Conservation (phyloP, 2,888 invertebrate species). For the Hydropsyche betteni region DNA sequence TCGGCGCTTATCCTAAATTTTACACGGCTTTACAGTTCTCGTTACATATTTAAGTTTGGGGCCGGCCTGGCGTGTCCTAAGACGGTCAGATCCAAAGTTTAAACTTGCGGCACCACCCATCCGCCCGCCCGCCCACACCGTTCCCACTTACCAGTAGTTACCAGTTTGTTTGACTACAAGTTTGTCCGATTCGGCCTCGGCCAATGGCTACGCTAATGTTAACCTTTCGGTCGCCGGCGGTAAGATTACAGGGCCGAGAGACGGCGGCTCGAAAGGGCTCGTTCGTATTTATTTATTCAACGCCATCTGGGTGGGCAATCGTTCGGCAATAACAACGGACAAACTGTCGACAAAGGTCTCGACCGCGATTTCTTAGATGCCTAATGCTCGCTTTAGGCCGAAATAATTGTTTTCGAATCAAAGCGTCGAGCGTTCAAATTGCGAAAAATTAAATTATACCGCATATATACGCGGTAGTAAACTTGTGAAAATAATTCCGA, state of each 20-base stretch:
- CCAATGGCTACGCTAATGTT: constrained; percentile 49
- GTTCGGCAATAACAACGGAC: constrained; percentile 36
- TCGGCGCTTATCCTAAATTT: constrained; percentile 30
- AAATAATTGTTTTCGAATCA: neutral
- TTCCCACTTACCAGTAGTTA: constrained; percentile 51
- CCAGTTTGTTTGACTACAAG: constrained; percentile 51
- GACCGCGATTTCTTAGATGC: no score
- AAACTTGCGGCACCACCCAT: constrained; percentile 40
- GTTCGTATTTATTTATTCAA: constrained; percentile 38
- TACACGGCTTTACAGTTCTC: constrained; percentile 33
- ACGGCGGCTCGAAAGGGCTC: neutral
- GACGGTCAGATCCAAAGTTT: constrained; percentile 48
- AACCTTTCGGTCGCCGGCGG: constrained; percentile 51
- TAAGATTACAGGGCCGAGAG: constrained; percentile 35
- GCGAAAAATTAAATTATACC: neutral
- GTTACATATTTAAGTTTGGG: constrained; percentile 32
- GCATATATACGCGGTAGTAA: no score
- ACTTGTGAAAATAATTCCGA: neutral
- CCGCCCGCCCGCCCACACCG: neutral
- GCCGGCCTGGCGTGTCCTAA: constrained; percentile 40
- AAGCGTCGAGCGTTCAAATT: neutral
- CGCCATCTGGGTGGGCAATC: constrained; percentile 36
- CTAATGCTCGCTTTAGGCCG: no score
- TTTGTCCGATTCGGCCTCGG: constrained; percentile 51
- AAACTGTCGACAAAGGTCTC: constrained; percentile 10